These are phyloP conservation scores for Flabesymbios commensalis DNA, from an alignment of 2,888 invertebrate genomes.

Conservation along the genomic window DNA sequence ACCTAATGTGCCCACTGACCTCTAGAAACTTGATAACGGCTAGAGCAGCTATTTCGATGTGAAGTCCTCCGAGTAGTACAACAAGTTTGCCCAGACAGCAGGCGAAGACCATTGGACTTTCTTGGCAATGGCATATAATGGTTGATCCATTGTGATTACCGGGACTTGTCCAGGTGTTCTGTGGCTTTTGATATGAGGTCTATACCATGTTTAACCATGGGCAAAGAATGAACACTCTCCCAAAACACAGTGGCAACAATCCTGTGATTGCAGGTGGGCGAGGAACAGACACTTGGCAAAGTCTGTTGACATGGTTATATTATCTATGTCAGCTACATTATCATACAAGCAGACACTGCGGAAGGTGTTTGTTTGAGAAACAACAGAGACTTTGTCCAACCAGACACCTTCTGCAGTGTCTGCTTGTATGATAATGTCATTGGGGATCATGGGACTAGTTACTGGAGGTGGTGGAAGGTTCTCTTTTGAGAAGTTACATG, in stretches of 20 bases:
- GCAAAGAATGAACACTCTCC: neutral
- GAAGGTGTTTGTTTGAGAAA: too few species aligned
- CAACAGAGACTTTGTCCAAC: neutral
- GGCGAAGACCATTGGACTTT: neutral
- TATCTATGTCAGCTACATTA: neutral
- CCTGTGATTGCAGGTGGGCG: neutral
- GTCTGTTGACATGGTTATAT: neutral
- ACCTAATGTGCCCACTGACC: constrained; percentile 1
- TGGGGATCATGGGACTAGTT: neutral
- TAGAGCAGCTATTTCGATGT: too few species aligned
- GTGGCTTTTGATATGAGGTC: neutral
- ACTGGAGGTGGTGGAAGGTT: neutral
- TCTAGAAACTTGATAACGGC: neutral
- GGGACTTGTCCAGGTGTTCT: neutral
- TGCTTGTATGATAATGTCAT: neutral
- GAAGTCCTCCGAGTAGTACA: too few species aligned
- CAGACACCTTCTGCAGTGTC: neutral
- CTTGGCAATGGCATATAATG: neutral
- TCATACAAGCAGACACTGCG: too few species aligned
- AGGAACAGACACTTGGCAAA: neutral
- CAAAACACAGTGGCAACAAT: neutral
- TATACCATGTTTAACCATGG: neutral
- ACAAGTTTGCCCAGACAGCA: too few species aligned
- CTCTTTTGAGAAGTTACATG: neutral
- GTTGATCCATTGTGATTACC: neutral